phyloP scores from a whole-genome alignment of 2,888 invertebrate species.

The Ochropleura plecta region DNA sequence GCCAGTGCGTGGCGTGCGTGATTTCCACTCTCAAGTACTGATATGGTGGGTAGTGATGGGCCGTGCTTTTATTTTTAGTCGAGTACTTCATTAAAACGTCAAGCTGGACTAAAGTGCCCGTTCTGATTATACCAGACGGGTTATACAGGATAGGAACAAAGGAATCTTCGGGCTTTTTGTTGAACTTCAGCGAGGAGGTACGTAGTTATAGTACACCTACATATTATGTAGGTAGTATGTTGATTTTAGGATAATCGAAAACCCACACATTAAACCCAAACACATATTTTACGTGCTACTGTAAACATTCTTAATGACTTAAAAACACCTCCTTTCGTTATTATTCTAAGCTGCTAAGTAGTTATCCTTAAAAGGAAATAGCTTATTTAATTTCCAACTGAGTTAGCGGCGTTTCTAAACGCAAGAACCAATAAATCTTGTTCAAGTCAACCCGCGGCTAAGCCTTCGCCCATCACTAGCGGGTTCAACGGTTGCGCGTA shows the following conservation, averaged over 20 bases:
- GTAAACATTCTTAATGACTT: conserved; percentile 37
- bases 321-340: conserved; percentile 18
- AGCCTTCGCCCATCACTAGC: conserved; percentile 60
- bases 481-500: conserved; percentile 70
- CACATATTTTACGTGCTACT: conserved; percentile 11
- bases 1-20: conserved; percentile 65
- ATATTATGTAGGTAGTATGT: not conserved
- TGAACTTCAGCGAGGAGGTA: not conserved
- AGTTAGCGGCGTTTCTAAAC: conserved; percentile 36
- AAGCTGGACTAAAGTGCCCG: conserved; percentile 33
- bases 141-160: conserved; percentile 42
- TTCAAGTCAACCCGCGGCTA: conserved; percentile 34
- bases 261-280: conserved; percentile 3
- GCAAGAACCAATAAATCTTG: conserved; percentile 47
- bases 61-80: conserved; percentile 54
- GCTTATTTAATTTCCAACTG: conserved; percentile 41
- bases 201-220: not conserved
- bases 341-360: conserved; percentile 31
- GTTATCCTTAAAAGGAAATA: conserved; percentile 31
- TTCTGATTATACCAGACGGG: conserved; percentile 48
- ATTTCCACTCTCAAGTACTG: conserved; percentile 63
- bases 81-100: conserved; percentile 64
- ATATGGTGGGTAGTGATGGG: conserved; percentile 64
- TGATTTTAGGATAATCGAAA: conserved; percentile 20
- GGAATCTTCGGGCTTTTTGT: conserved; percentile 6